These are phyloP conservation scores for Mormyrus proboscirostris DNA, from an alignment of 2,797 vertebrate genomes.

Conservation along the genomic window DNA sequence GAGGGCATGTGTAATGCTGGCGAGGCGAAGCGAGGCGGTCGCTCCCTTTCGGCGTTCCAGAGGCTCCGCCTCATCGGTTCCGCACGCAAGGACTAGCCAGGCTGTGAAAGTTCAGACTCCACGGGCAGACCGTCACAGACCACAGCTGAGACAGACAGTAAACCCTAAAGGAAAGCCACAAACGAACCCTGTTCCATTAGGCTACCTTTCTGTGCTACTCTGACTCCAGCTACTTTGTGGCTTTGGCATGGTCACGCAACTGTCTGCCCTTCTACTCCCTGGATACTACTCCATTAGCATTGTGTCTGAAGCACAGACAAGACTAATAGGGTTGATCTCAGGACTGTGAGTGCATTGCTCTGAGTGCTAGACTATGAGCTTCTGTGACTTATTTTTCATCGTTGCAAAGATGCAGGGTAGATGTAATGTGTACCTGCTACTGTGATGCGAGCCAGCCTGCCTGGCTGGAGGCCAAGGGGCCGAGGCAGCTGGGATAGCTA, in stretches of 20 bases:
- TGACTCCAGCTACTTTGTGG: not conserved
- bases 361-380: not conserved
- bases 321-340: not conserved
- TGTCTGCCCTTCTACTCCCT: not conserved
- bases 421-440: not conserved
- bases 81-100: not conserved
- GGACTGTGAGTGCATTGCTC: not conserved
- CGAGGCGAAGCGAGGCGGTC: not conserved
- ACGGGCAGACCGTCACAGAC: not conserved
- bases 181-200: not conserved
- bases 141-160: not conserved
- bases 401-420: not conserved
- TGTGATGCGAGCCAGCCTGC: not conserved
- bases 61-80: not conserved
- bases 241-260: not conserved
- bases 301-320: not conserved
- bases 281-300: not conserved
- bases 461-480: not conserved
- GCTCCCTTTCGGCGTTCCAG: not conserved
- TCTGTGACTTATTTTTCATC: not conserved
- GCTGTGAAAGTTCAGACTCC: not conserved
- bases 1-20: conserved; percentile 6
- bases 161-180: not conserved
- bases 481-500: not conserved
- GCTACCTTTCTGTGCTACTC: not conserved